Evolutionary conservation across 1,140 invertebrate genomes (phyloP), one percentile per base, ranked within the genome.

Genomic region (Oncopodura yosiiana): DNA sequence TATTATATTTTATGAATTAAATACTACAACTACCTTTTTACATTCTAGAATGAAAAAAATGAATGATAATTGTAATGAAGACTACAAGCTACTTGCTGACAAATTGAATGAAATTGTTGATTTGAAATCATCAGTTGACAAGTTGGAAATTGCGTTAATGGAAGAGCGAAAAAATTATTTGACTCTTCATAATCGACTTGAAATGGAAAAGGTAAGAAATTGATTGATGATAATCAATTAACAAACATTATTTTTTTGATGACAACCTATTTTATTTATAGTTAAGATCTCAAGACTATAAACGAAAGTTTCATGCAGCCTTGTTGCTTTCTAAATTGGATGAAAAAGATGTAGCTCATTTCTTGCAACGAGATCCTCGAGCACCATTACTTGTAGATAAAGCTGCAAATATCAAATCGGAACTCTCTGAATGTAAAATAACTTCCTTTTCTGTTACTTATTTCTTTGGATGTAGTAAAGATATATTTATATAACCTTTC

Each of bases 311-410:
- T 34, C 53, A 53, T 9, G 51, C 56, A 1, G 61, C 45, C 2
- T 26, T 58, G 3, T n/a, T 59, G 9, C 18, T 62, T n/a, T 44
- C 53, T 18, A 49, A 49, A 37, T 30, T 49, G 14, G 48, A 42
- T 36, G 61, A 62, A 24, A 51, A 44, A 23, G 52, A 54, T 38
- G 61, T 62, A 4, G 27, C 29, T n/a, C 50, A 51, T 43, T 52
- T 62, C 18, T 34, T 62, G 26, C 39, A 59, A 41, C 50, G 52
- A 16, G 55, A 59, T 42, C 55, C 60, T 1, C 51, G 49, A 23
- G 56, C 60, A 41, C 19, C 39, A 0, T 2, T 16, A n/a, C 18
- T 62, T 12, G 48, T 53, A 3, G 55, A 62, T 29, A 46, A 62
- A 39, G 53, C 58, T 30, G 27, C 34, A 14, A 26, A 56, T 16